phyloP scores from a whole-genome alignment of 2,797 vertebrate species.

The Spinus pinus region DNA sequence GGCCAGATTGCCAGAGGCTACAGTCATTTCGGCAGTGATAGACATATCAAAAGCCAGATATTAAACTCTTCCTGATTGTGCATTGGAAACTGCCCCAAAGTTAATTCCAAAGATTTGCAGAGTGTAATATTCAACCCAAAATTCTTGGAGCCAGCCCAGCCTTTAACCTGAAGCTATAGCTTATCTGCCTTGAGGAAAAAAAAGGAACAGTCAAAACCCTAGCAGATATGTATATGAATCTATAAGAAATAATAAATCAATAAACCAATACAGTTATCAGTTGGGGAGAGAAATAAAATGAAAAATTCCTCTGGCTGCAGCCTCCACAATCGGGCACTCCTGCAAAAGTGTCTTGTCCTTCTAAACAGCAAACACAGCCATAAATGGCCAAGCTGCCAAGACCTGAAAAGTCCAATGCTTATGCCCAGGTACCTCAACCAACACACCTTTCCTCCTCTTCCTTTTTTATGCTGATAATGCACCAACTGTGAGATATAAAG shows the following conservation, averaged over 20 bases:
- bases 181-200: neutral
- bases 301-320: neutral
- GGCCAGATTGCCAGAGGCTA: neutral
- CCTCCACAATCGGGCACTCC: neutral
- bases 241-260: neutral
- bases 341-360: neutral
- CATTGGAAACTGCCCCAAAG: neutral
- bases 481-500: neutral
- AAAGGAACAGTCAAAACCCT: neutral
- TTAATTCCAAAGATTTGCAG: neutral
- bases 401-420: neutral
- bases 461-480: neutral
- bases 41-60: neutral
- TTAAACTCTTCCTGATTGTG: neutral
- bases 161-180: neutral
- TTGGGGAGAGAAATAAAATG: neutral
- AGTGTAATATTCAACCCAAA: neutral
- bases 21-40: neutral
- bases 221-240: neutral
- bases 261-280: neutral
- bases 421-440: neutral
- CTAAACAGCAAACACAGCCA: neutral
- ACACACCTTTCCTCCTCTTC: neutral
- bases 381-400: neutral
- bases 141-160: neutral